phyloP scores from a whole-genome alignment of 2,888 invertebrate species.

The Theretra japonica region DNA sequence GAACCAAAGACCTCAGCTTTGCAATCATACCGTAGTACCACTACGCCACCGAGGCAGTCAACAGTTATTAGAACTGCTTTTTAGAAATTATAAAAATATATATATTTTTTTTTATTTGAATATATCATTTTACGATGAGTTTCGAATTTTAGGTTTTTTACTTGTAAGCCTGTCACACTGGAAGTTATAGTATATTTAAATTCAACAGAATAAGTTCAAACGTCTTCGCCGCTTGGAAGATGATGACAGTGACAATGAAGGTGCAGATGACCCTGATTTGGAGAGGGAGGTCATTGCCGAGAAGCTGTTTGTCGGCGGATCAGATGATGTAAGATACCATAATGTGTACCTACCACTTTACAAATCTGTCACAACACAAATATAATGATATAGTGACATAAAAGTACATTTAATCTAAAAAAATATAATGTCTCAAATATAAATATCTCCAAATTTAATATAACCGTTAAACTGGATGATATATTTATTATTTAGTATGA shows the following conservation, averaged over 20 bases:
- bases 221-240: slow-evolving; percentile 93
- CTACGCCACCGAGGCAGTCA: too few relatives aligned
- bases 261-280: slow-evolving; percentile 90
- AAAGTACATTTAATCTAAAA: neutral
- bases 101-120: too few relatives aligned
- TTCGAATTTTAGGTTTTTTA: too few relatives aligned
- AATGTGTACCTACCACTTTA: too few relatives aligned
- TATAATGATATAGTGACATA: neutral
- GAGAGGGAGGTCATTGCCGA: slow-evolving; percentile 95
- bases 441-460: neutral
- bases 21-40: too few relatives aligned
- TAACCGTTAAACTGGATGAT: neutral
- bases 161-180: too few relatives aligned
- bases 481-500: neutral
- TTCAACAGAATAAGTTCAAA: slow-evolving; percentile 92
- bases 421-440: neutral
- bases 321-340: slow-evolving; percentile 86
- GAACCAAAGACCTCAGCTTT: too few relatives aligned
- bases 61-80: too few relatives aligned
- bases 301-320: slow-evolving; percentile 92
- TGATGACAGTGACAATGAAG: slow-evolving; percentile 96
- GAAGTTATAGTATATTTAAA: slow-evolving; percentile 32
- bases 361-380: neutral
- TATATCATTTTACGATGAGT: too few relatives aligned
- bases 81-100: too few relatives aligned